Evolutionary conservation across 2,888 invertebrate genomes (phyloP).

Genomic region (Euplagia quadripunctaria): DNA sequence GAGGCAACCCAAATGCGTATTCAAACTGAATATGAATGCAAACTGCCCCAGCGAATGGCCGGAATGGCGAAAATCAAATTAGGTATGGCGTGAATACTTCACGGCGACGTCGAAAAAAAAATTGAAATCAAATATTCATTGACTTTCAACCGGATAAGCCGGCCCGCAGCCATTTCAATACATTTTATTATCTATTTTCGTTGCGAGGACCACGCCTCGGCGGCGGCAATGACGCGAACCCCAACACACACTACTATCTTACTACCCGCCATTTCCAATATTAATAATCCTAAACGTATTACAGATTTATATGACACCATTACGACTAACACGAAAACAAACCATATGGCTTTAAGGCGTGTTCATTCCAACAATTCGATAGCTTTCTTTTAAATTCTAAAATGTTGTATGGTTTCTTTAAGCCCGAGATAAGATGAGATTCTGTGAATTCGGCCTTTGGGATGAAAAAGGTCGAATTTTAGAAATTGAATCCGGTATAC

Average conservation of each 20-base stretch:
- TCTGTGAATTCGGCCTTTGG: constrained; percentile 40
- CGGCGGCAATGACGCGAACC: constrained; percentile 59
- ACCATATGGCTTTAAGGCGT: constrained; percentile 9
- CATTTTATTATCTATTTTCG: constrained; percentile 87
- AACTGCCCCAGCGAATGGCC: constrained; percentile 85
- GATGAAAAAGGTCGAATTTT: constrained; percentile 45
- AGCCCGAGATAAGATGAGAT: constrained; percentile 35
- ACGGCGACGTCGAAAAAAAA: constrained; percentile 86
- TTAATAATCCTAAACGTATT: constrained; percentile 43
- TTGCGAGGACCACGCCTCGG: constrained; percentile 65
- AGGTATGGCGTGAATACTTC: constrained; percentile 88
- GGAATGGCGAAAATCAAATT: constrained; percentile 87
- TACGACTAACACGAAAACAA: constrained; percentile 20
- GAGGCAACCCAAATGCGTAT: constrained; percentile 86
- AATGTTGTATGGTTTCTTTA: constrained; percentile 33
- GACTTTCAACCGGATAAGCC: constrained; percentile 87
- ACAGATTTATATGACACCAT: constrained; percentile 28
- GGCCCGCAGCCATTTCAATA: constrained; percentile 86
- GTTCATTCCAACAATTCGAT: constrained; percentile 20
- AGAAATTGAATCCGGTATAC: constrained; percentile 44
- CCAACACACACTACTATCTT: constrained; percentile 36
- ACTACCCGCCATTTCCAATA: constrained; percentile 33
- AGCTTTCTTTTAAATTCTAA: constrained; percentile 19
- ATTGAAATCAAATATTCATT: constrained; percentile 88
- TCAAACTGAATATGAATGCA: constrained; percentile 87